Evolutionary conservation across 2,888 invertebrate species (phyloP).

Genomic region (Exocentrus adspersus): DNA sequence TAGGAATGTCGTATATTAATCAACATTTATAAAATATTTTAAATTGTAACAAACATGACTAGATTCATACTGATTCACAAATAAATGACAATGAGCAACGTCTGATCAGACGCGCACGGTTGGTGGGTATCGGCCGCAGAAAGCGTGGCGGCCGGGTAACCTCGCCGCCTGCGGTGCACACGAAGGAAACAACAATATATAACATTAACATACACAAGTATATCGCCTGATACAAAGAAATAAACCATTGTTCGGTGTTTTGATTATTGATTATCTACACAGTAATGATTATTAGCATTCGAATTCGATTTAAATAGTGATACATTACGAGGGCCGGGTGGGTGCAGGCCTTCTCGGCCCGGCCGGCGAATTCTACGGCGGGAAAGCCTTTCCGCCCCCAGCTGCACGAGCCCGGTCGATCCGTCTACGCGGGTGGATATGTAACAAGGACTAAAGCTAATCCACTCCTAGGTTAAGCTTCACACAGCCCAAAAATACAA

Average conservation of each 20-base stretch:
- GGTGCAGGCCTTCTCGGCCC: conserved; percentile 56
- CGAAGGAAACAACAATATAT: conserved; percentile 62
- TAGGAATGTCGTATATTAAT: conserved; percentile 68
- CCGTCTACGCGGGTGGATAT: conserved; percentile 66
- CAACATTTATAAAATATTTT: conserved; percentile 69
- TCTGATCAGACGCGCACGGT: conserved; percentile 56
- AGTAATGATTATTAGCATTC: conserved; percentile 64
- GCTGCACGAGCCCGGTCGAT: conserved; percentile 58
- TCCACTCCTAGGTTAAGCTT: conserved; percentile 68
- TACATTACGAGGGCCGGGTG: conserved; percentile 59
- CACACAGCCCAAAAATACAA: conserved; percentile 74
- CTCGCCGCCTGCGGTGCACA: conserved; percentile 62
- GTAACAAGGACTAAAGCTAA: conserved; percentile 68
- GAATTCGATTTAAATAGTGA: conserved; percentile 62
- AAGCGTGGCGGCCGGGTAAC: conserved; percentile 63
- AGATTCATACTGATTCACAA: conserved; percentile 67
- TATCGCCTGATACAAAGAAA: conserved; percentile 56
- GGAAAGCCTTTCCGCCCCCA: conserved; percentile 37
- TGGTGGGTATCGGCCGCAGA: conserved; percentile 49
- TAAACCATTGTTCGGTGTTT: conserved; percentile 61
- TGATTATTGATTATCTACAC: conserved; percentile 66
- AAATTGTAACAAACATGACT: conserved; percentile 68
- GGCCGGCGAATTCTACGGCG: conserved; percentile 48
- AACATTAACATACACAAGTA: conserved; percentile 63
- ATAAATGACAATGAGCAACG: conserved; percentile 63